A percentile compares a stretch with the other conserved stretches of the same genome.
These are phyloP conservation scores for Protobothrops flavoviridis DNA, from an alignment of 2,113 vertebrate genomes.

Conservation along the genomic window DNA sequence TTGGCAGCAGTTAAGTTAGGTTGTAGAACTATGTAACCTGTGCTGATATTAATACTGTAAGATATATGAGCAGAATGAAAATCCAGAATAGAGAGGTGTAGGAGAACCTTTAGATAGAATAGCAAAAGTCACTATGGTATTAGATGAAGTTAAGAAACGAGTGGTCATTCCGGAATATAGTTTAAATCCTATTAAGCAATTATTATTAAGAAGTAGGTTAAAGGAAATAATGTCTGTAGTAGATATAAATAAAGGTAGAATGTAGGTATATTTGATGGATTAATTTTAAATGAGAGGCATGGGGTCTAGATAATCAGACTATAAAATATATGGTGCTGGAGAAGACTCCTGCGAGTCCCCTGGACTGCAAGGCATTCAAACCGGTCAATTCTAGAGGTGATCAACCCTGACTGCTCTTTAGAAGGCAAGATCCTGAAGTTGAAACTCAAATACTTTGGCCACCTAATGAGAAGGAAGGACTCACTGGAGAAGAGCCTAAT, in stretches of 20 bases:
- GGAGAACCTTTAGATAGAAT: not conserved
- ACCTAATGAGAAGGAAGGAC: too few relatives aligned
- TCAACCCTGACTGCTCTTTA: too few relatives aligned
- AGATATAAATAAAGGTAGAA: not conserved
- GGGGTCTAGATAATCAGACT: not conserved
- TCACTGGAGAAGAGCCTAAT: too few relatives aligned
- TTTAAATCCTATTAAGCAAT: not conserved
- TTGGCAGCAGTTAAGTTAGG: not conserved
- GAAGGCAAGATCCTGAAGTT: too few relatives aligned
- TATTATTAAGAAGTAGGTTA: not conserved
- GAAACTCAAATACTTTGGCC: too few relatives aligned
- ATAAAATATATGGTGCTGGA: not conserved
- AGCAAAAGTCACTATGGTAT: not conserved
- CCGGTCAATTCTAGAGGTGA: too few relatives aligned
- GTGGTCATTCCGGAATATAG: not conserved
- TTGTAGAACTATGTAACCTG: not conserved
- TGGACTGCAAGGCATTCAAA: too few relatives aligned
- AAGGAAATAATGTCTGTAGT: not conserved
- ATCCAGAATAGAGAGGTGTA: not conserved
- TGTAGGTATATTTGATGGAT: not conserved
- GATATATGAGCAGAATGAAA: not conserved
- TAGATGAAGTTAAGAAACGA: not conserved
- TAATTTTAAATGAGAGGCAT: not conserved
- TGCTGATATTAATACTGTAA: not conserved
- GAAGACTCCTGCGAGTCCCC: too few relatives aligned